Evolutionary conservation across 2,888 invertebrate genomes (phyloP).

Genomic region (Disparrhopalites patrizii): DNA sequence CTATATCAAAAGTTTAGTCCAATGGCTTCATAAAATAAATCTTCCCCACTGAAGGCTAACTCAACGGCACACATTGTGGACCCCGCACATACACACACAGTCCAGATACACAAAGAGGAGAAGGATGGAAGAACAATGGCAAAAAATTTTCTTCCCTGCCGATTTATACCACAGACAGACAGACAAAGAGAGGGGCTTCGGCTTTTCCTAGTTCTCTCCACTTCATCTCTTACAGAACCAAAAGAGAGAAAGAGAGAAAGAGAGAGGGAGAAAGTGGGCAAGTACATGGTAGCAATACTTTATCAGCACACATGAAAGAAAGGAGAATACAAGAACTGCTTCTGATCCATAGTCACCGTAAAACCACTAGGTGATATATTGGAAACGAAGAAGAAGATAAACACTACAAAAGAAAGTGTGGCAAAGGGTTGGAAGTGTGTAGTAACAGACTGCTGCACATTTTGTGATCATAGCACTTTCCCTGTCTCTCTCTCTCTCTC

Average conservation of each 20-base stretch:
- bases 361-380: neutral
- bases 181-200: neutral
- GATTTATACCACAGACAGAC: neutral
- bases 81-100: neutral
- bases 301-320: neutral
- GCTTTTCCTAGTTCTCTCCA: neutral
- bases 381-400: neutral
- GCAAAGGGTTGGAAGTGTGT: no score
- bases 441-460: no score
- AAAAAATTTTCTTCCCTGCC: neutral
- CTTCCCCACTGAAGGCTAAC: constrained; percentile 3
- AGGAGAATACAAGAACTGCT: neutral
- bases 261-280: no score
- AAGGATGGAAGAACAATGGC: neutral
- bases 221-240: no score
- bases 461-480: no score
- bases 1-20: constrained; percentile 17
- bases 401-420: neutral
- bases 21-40: constrained; percentile 9
- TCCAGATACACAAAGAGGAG: neutral
- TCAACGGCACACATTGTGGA: neutral
- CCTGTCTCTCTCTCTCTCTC: neutral
- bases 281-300: no score
- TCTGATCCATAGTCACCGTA: neutral
- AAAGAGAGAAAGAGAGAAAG: no score